phyloP scores from a whole-genome alignment of 1,140 invertebrate species.

The Papilio aristodemus region DNA sequence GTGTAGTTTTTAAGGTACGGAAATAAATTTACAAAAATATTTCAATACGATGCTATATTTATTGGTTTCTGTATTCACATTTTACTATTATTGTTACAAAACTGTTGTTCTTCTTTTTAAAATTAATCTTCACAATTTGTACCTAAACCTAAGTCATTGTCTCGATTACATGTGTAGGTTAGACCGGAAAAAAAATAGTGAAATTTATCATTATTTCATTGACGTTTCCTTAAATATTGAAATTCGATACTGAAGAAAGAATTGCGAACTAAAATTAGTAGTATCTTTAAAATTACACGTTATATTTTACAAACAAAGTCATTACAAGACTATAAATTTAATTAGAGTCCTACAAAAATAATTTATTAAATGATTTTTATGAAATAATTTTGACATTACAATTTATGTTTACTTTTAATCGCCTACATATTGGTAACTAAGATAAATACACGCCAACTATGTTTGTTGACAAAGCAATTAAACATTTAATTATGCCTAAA shows the following conservation, averaged over 20 bases:
- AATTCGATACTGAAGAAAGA: not conserved
- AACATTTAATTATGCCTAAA: slow-evolving; percentile 24
- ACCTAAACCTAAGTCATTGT: slow-evolving; percentile 76
- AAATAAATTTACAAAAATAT: slow-evolving; percentile 23
- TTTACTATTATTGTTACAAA: slow-evolving; percentile 76
- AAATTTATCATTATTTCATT: not conserved
- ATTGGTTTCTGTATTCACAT: slow-evolving; percentile 77
- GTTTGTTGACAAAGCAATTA: slow-evolving; percentile 22
- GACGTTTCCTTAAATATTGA: not conserved
- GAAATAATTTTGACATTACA: slow-evolving; percentile 30
- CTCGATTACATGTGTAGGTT: slow-evolving; percentile 48
- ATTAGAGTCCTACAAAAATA: slow-evolving; percentile 28
- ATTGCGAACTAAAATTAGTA: not conserved
- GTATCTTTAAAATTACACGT: not conserved
- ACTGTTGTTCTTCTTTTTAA: slow-evolving; percentile 63
- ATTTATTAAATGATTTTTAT: slow-evolving; percentile 14
- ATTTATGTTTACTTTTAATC: slow-evolving; percentile 15
- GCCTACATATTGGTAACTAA: slow-evolving; percentile 29
- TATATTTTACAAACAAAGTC: slow-evolving; percentile 6
- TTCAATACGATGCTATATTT: slow-evolving; percentile 70
- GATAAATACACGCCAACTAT: slow-evolving; percentile 22
- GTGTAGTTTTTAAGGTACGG: not conserved
- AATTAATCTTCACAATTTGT: slow-evolving; percentile 68
- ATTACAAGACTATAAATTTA: slow-evolving; percentile 9
- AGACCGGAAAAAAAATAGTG: too few species aligned